These are phyloP conservation scores for Pseudomyrmex cubaensis DNA, from an alignment of 1,140 invertebrate genomes.

Conservation along the genomic window DNA sequence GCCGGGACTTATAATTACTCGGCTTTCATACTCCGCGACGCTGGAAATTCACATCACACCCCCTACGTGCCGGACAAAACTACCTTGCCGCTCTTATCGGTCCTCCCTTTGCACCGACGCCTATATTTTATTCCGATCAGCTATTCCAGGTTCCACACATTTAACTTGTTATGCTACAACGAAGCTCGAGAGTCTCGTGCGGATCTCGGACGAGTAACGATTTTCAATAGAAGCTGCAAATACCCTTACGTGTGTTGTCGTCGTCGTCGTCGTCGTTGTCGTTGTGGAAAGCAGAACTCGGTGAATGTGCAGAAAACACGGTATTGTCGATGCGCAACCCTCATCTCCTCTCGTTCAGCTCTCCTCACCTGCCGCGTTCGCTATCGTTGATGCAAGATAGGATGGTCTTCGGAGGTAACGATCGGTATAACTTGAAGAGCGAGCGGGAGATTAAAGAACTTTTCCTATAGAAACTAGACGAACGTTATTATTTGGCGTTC, in stretches of 20 bases:
- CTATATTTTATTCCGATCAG: constrained; percentile 51
- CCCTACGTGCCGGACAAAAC: constrained; percentile 45
- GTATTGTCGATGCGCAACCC: constrained; percentile 68
- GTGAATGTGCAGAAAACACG: constrained; percentile 69
- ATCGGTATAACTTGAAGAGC: not conserved
- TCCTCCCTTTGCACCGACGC: not conserved
- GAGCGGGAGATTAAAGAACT: constrained; percentile 56
- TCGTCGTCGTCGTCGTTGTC: no score
- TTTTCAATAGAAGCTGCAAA: constrained; percentile 76
- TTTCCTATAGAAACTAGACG: constrained; percentile 67
- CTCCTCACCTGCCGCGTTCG: not conserved
- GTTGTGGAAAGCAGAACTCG: constrained; percentile 61
- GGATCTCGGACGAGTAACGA: constrained; percentile 74
- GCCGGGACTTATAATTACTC: constrained; percentile 51
- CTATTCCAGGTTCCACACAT: constrained; percentile 39
- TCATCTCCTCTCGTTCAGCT: constrained; percentile 50
- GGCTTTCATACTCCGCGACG: constrained; percentile 8
- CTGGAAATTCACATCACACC: constrained; percentile 46
- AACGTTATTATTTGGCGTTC: constrained; percentile 68
- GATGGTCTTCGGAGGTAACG: not conserved
- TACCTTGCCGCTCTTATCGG: constrained; percentile 24
- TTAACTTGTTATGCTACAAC: constrained; percentile 40
- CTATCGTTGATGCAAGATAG: constrained; percentile 1
- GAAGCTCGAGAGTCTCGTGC: constrained; percentile 37
- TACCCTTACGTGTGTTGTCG: constrained; percentile 64